Evolutionary conservation across 92 coral and sea anemone species (phyloP).

Genomic region (Zoanthus sansibaricus): DNA sequence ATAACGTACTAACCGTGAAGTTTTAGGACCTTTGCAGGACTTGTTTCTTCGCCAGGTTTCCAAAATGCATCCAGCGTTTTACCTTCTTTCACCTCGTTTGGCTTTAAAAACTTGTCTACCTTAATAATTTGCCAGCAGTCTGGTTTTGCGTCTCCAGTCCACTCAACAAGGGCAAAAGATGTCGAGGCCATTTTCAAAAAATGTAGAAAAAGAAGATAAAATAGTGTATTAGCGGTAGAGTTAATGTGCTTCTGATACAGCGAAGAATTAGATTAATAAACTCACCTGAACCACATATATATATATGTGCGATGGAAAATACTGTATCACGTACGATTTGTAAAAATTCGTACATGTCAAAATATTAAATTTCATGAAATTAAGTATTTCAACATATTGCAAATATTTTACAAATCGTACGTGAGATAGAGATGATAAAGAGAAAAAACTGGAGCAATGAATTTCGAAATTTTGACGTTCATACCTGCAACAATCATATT

Average conservation of each 20-base stretch:
- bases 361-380: neutral
- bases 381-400: neutral
- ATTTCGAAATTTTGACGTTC: neutral
- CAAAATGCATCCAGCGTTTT: constrained; percentile 1
- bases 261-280: neutral
- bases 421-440: constrained; percentile 3
- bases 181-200: neutral
- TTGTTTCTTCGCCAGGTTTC: neutral
- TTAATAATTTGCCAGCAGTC: constrained; percentile 10
- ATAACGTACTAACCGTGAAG: neutral
- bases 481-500: neutral
- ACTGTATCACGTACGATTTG: neutral
- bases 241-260: neutral
- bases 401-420: neutral
- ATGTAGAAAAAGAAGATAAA: neutral
- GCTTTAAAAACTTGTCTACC: neutral
- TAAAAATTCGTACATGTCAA: neutral
- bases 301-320: neutral
- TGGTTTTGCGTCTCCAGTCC: neutral
- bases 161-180: constrained; percentile 16
- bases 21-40: neutral
- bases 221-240: constrained; percentile 5
- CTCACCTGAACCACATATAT: neutral
- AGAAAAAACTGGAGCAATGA: neutral
- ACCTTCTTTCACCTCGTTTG: constrained; percentile 1